Evolutionary conservation across 2,797 vertebrate genomes (phyloP), one percentile per base, ranked within the genome.

Genomic region (Apodemus agrarius): DNA sequence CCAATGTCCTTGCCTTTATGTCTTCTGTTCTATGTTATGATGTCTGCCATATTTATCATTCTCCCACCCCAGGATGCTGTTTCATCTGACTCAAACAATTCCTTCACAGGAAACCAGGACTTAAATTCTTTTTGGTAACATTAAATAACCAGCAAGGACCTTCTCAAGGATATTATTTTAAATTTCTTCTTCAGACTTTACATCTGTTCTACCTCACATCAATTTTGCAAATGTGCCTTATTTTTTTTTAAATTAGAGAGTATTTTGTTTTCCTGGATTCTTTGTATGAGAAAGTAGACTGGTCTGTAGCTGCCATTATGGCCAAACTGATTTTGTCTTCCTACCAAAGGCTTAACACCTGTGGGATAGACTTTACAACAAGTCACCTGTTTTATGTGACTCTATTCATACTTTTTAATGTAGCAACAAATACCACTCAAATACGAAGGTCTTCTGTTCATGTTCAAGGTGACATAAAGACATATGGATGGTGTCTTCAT

Each of bases 1-100:
- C 26, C 5, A 3, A 34, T 2, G 0, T 6, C 10, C 6, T 9
- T 16, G 5, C 74, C 29, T 72, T n/a, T 24, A 4, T 52, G 7
- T 49, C n/a, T 37, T 54, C 13, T 43, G 1, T 49, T 80, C 14
- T 37, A 46, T 40, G n/a, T 63, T n/a, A 34, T 1, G 13, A 16
- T 57, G 2, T 31, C 54, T 46, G 37, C 0, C 19, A 9, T n/a
- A 1, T 1, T 34, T 29, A 22, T 29, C 14, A 24, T 52, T 8
- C n/a, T 69, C 34, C 12, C 19, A 63, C 12, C 3, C 12, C 34
- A 57, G 40, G 29, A 11, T 24, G 43, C 8, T 12, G 3, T 57
- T 61, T 59, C 12, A 26, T 91, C n/a, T 63, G 37, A 1, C 16
- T 22, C 17, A 80, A 89, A 40, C 11, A 12, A 54, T 72, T 75